Evolutionary conservation across 2,888 invertebrate species (phyloP), one percentile per base, ranked within the genome.

Genomic region (Hypselothyrea guttata): DNA sequence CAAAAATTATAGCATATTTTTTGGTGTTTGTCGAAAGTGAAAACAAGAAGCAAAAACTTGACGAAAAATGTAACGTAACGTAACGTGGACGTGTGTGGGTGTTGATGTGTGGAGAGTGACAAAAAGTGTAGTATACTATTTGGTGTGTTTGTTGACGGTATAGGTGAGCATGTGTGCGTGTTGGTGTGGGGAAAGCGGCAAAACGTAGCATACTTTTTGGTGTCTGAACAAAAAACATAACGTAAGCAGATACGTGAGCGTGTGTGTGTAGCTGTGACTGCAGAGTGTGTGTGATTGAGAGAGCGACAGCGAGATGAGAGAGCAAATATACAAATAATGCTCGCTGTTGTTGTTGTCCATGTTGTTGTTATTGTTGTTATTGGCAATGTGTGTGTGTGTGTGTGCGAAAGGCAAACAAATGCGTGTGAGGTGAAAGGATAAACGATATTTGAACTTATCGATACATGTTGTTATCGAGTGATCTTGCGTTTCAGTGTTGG

Each of bases 41-140:
- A 13, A 9, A 12, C 30, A 12, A 40, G 38, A 4, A 7, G 13
- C 15, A 33, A 28, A 49, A 31, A 53, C 40, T 18, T 37, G 33
- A 44, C 67, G 60, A 35, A 48, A 51, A 68, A 71, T 51, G 35
- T 34, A 71, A 69, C 52, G 31, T 49, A 72, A 54, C 61, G 57
- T 44, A 56, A 67, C 34, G 48, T 52, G 51, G 51, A 27, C 18
- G 37, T 61, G 42, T 45, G 60, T 13, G 27, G 27, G 49, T 31
- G 48, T 11, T 11, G 16, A 8, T 9, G 40, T 30, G 28, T 48
- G 9, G 28, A 12, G 31, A 15, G 5, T 18, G 37, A 18, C 7
- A 18, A 11, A 11, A 11, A 22, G 30, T n/a, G 13, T 31, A 38
- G 22, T 22, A 22, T 22, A 22, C 22, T 41, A 9, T 48, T 47